phyloP scores from a whole-genome alignment of 2,113 vertebrate species.

The Origma solitaria region DNA sequence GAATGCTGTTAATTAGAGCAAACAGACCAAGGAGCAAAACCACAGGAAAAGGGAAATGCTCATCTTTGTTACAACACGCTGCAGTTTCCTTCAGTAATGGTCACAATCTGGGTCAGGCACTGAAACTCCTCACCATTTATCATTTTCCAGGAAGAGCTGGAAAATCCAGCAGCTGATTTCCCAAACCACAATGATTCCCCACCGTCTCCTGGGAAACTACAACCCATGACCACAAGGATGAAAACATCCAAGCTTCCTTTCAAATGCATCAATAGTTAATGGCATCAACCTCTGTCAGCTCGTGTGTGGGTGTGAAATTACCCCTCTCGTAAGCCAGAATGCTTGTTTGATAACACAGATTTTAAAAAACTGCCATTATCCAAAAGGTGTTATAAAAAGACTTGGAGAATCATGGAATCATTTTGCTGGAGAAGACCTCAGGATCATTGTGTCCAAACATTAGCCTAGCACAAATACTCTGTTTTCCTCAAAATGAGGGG shows the following conservation, averaged over 20 bases:
- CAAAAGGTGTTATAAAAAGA: neutral
- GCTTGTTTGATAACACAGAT: neutral
- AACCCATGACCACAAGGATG: neutral
- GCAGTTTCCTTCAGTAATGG: neutral
- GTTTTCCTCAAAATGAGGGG: neutral
- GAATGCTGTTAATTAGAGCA: neutral
- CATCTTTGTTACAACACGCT: neutral
- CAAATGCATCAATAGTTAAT: neutral
- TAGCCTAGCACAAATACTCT: neutral
- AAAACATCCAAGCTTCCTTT: neutral
- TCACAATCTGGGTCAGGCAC: neutral
- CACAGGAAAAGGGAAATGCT: neutral
- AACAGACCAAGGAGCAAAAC: neutral
- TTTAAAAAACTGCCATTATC: neutral
- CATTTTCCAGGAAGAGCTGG: neutral
- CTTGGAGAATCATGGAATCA: neutral
- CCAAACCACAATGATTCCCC: neutral
- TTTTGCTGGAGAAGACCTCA: neutral
- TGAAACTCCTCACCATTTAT: neutral
- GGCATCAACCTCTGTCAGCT: neutral
- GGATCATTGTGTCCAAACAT: rapidly evolving
- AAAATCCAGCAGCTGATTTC: neutral
- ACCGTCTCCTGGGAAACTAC: rapidly evolving
- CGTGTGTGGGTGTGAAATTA: neutral
- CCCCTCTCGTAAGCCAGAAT: neutral